Evolutionary conservation across 2,797 vertebrate genomes (phyloP), one percentile per base, ranked within the genome.

Genomic region (Columba guinea): DNA sequence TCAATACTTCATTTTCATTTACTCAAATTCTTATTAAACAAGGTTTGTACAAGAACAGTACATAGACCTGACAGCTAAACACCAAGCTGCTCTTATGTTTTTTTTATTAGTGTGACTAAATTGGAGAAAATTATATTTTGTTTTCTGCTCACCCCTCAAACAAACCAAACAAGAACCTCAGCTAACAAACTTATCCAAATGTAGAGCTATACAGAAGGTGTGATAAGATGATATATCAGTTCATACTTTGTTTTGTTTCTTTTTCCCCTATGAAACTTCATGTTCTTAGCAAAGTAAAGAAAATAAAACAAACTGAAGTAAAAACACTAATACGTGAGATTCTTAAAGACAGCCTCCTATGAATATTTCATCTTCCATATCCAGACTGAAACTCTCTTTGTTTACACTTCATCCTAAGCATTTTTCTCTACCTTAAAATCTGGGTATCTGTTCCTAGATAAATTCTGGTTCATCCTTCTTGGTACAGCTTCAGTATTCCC

Each of bases 81-180:
- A 5, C 4, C 46, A 76, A 91, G 90, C 37, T 67, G 19, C 8
- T 60, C 7, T 46, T 46, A 46, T 46, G 39, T 48, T 89, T 82
- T 84, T 90, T 94, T 87, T 3, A 51, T 23, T 67, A 21, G 5
- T 68, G 39, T 74, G 48, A 82, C 67, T 89, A 56, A 94, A 82
- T 13, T 62, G 37, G 37, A 95, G 37, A 86, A 94, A 94, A 86
- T 65, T 60, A 69, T 53, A 75, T 88, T 89, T n/a, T 92, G 22
- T 71, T 93, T 83, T 12, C 34, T 91, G 56, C 39, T 77, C 8
- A 4, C n/a, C 35, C 44, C 64, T 76, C 28, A 39, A 83, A 89
- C 4, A 80, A 95, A 82, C 9, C 28, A 69, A 95, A 86, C 7
- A 82, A 73, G 80, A 90, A 39, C 34, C 14, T 87, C 74, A 90